phyloP scores from a whole-genome alignment of 2,888 invertebrate species.

The Stenichneumon culpator region DNA sequence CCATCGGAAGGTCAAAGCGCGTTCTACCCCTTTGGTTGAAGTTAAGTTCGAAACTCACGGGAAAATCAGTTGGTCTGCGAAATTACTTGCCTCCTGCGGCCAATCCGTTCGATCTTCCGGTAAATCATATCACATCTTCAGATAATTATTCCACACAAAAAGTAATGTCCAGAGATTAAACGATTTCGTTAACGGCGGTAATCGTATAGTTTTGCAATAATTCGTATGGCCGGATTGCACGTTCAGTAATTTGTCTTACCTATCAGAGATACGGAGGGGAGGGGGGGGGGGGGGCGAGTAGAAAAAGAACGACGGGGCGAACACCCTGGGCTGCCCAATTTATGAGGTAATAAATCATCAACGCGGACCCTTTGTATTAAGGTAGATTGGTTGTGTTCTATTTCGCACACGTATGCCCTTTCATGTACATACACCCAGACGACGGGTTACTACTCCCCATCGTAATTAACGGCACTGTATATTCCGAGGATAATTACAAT shows the following conservation, averaged over 20 bases:
- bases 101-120: constrained; percentile 20
- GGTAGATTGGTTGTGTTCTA: constrained; percentile 82
- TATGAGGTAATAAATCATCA: constrained; percentile 82
- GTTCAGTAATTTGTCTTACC: constrained; percentile 62
- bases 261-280: constrained; percentile 60
- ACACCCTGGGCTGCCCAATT: constrained; percentile 73
- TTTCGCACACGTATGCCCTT: constrained; percentile 72
- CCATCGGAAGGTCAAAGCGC: background rate
- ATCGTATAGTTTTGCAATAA: constrained; percentile 36
- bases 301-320: constrained; percentile 58
- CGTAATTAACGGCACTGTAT: constrained; percentile 83
- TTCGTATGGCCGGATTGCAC: constrained; percentile 36
- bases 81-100: background rate
- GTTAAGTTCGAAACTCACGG: background rate
- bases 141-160: background rate
- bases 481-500: constrained; percentile 84
- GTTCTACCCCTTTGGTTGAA: constrained; percentile 5
- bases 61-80: background rate
- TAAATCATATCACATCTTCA: constrained; percentile 25
- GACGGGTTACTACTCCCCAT: constrained; percentile 65
- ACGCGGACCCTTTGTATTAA: constrained; percentile 79
- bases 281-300: background rate
- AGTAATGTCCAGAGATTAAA: background rate
- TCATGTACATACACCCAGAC: constrained; percentile 37
- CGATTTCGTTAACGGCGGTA: background rate